Base-by-base conservation (phyloP, 2,113 vertebrate genomes). In the Scytalopus superciliaris region DNA sequence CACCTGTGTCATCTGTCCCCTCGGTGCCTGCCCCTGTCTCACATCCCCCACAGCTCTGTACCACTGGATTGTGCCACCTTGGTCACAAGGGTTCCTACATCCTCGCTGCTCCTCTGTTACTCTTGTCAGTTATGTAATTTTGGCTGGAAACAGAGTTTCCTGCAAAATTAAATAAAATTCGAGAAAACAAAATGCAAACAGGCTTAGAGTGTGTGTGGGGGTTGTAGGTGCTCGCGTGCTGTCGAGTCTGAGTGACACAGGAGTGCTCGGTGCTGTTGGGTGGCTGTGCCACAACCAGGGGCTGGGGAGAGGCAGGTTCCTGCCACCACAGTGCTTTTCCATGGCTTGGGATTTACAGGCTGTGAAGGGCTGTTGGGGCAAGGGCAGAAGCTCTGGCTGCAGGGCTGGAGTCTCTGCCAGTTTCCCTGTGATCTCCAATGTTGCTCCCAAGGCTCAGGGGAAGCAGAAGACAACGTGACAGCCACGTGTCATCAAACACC, bases 81-180 rank as follows among this genome's bases (percentile, higher is more conserved):
- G 22, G 50, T 39, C 53, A 68, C 72, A 84, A 59, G 45, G 84
- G 70, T 37, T 74, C 93, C 87, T 30, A 8, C 13, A 4, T 57
- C 52, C 11, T 44, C 6, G 14, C 77, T 52, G 73, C 75, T 74
- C 77, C 67, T 79, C 37, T 45, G 39, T 95, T 87, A 75, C 50
- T 87, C 70, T 60, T 23, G 33, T 84, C 72, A 22, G 87, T 59
- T 72, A 2, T 28, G 44, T 92, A 4, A 47, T 81, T 86, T 70
- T 70, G 64, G 91, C 86, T 93, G 96, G 67, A 84, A 81, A 93
- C 64, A 72, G 86, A 91, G 55, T 69, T 91, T 76, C 90, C 93
- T 84, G 94, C 66, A 82, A 89, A 94, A 82, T 84, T 45, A n/a
- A 97, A 95, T 96, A 95, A 97, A 96, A 59, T 69, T 79, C 53